Base-by-base conservation (phyloP, 2,888 invertebrate species). In the Alentia gelatinosa region DNA sequence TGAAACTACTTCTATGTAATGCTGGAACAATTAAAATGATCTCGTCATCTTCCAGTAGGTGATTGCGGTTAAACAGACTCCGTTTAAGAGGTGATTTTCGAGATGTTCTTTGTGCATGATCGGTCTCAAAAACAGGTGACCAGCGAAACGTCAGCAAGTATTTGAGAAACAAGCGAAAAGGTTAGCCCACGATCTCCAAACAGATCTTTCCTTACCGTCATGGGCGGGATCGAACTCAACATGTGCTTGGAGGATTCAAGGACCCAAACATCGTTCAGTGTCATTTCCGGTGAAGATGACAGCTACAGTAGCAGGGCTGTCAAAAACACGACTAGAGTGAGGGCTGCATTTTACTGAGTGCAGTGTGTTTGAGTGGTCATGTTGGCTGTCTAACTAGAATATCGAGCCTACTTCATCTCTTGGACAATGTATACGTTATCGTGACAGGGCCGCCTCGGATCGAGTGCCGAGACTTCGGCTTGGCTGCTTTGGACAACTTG, bases 231-330 rank as follows among this genome's bases (percentile, higher is more conserved):
- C 56, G 1, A 3, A 56, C 56, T 12, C 30, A 26, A 26, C 26
- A 4, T 68, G 12, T 26, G 68, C 30, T 26, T 30, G 79, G 39
- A 79, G 79, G 39, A n/a, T 79, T 35, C 0, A 79, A 3, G 68
- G 5, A 12, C 68, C n/a, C 74, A 33, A 33, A 74, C 74, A 74
- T 26, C 79, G 56, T 30, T 79, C 79, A 37, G 37, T 30, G 86
- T 47, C 86, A 86, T 26, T 86, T 86, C 86, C 86, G 86, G 86
- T n/a, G 30, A 50, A 12, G 86, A 86, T 42, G 86, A 86, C 47
- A 47, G 47, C 86, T 47, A 4, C 12, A 7, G n/a, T 19, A 33
- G 37, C 19, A 37, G 86, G 15, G 42, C 86, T 86, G 86, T 86
- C 86, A 86, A 86, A 79, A 86, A 47, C 86, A 86, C 86, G 86